Base-by-base conservation (phyloP, 1,140 invertebrate genomes). In the Teleogryllus occipitalis region DNA sequence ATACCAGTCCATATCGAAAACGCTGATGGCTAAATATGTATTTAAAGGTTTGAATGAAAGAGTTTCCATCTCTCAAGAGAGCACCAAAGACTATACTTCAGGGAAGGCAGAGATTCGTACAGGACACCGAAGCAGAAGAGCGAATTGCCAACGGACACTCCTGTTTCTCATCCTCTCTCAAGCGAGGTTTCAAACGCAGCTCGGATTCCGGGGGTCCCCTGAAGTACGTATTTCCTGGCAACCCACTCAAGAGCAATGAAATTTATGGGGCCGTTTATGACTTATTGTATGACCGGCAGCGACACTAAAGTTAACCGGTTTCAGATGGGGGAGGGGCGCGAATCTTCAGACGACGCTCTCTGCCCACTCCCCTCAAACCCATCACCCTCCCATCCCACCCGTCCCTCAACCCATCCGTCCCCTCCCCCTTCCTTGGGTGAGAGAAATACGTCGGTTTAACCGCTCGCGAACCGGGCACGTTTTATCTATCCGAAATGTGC, bases 301-400 rank as follows among this genome's bases (percentile, higher is more conserved):
- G 54, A 65, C 54, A 65, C 54, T 65, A 65, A 65, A 65, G 54
- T 65, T 65, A 65, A 65, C 54, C 18, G 54, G 54, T 65, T 65
- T 65, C 54, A 65, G 54, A 3, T 3, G 49, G 8, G 49, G 15
- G 49, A 54, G 8, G 8, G 49, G 15, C 8, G 15, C 49, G 49
- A 15, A 54, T 54, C 49, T 54, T 15, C 15, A 54, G 49, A 54
- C 49, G 49, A 54, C 49, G 8, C 49, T 54, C 49, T 54, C 15
- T 54, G 8, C 15, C 8, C 15, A 54, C 49, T 54, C 8, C 49
- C 15, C 15, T n/a, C n/a, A n/a, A n/a, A n/a, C n/a, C n/a, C n/a
- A n/a, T n/a, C n/a, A n/a, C n/a, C n/a, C n/a, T n/a, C n/a, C n/a
- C n/a, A n/a, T n/a, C n/a, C n/a, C n/a, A n/a, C n/a, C n/a, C n/a